Conservation (phyloP, 2,113 vertebrate species). For the Tringa solitaria region DNA sequence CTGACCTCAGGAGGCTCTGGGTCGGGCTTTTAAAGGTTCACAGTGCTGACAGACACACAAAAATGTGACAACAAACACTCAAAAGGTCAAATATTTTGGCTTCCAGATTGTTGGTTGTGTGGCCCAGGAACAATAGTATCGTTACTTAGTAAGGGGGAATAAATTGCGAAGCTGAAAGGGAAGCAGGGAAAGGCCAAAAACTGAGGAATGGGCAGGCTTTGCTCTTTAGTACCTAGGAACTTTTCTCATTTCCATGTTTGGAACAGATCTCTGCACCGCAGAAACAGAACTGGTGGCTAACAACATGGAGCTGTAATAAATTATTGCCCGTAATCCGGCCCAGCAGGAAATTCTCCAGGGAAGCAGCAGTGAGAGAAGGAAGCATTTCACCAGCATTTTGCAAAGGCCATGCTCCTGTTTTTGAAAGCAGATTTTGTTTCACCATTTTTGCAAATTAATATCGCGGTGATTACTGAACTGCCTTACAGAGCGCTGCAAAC, state of each 20-base stretch:
- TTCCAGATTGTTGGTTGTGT: conserved; percentile 34
- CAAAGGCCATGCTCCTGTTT: neutral
- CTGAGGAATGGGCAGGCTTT: neutral
- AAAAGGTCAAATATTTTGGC: conserved; percentile 49
- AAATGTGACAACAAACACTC: conserved; percentile 15
- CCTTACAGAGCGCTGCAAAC: neutral
- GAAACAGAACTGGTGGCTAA: neutral
- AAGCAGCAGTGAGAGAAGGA: conserved; percentile 23
- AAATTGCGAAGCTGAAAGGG: neutral
- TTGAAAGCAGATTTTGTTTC: neutral
- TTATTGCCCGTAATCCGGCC: neutral
- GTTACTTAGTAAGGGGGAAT: neutral
- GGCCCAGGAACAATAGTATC: neutral
- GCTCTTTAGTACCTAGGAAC: neutral
- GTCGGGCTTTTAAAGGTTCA: neutral
- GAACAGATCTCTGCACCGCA: neutral
- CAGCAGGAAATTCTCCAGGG: conserved; percentile 33
- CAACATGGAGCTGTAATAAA: conserved; percentile 15
- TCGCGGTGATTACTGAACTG: neutral
- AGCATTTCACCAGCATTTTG: neutral
- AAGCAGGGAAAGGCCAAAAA: neutral
- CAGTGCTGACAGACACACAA: neutral
- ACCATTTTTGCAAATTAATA: neutral
- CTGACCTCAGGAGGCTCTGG: neutral
- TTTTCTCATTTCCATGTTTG: conserved; percentile 6